Conservation (phyloP, 1,140 invertebrate genomes). For the Lepidostoma basale region DNA sequence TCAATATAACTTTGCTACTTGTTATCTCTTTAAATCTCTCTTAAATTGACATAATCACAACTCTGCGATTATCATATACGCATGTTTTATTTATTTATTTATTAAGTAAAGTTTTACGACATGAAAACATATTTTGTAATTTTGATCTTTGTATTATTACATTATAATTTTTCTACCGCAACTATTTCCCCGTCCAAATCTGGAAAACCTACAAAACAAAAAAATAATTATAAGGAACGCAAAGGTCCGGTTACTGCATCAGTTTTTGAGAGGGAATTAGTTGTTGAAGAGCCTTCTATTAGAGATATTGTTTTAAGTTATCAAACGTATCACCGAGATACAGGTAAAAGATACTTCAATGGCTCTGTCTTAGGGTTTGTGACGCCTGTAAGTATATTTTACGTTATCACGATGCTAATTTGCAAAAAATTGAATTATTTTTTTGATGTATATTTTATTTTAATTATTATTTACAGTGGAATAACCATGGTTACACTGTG, state of each 20-base stretch:
- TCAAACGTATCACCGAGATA: slow-evolving; percentile 74
- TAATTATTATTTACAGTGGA: slow-evolving; percentile 88
- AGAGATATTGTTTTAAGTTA: slow-evolving; percentile 80
- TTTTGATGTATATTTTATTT: too few relatives aligned
- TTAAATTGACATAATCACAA: too few relatives aligned
- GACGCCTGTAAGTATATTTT: slow-evolving; percentile 75
- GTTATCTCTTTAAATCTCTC: too few relatives aligned
- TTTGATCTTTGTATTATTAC: slow-evolving; percentile 22
- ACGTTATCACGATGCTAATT: too few relatives aligned
- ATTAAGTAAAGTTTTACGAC: slow-evolving; percentile 10
- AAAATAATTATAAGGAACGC: slow-evolving; percentile 52
- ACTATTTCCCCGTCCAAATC: slow-evolving; percentile 63
- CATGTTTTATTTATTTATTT: neutral
- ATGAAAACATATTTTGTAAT: slow-evolving; percentile 17
- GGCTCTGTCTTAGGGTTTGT: slow-evolving; percentile 84
- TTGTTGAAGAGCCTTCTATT: slow-evolving; percentile 66
- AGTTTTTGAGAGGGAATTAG: slow-evolving; percentile 73
- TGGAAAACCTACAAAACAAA: slow-evolving; percentile 55
- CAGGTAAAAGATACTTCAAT: slow-evolving; percentile 68
- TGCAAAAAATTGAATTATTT: too few relatives aligned
- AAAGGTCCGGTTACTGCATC: slow-evolving; percentile 69
- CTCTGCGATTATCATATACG: too few relatives aligned
- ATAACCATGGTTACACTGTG: slow-evolving; percentile 91
- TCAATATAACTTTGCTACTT: too few relatives aligned
- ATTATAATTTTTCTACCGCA: slow-evolving; percentile 46